Evolutionary conservation across 2,888 invertebrate genomes (phyloP).

Genomic region (Agriopis marginaria): DNA sequence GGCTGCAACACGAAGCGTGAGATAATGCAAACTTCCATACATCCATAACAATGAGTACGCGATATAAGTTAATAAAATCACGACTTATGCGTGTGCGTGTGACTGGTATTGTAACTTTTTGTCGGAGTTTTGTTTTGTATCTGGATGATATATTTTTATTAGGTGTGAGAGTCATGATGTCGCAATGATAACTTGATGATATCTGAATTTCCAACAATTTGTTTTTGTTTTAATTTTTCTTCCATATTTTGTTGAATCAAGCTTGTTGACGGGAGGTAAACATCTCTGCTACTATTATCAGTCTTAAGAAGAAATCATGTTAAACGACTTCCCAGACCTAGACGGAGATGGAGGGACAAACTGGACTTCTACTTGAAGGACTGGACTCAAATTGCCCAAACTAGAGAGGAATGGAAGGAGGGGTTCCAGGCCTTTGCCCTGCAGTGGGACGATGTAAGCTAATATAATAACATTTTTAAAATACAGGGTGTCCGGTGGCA

Average conservation of each 20-base stretch:
- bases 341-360: too few species aligned
- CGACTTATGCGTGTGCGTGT: conserved; percentile 18
- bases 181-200: neutral
- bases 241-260: neutral
- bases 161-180: neutral
- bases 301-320: too few species aligned
- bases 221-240: neutral
- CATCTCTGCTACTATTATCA: neutral
- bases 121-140: neutral
- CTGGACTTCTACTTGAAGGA: too few species aligned
- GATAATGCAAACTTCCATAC: conserved; percentile 30
- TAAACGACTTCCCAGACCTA: too few species aligned
- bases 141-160: conserved; percentile 8
- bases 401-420: too few species aligned
- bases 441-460: too few species aligned
- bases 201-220: neutral
- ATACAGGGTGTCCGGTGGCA: too few species aligned
- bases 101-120: neutral
- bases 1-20: conserved; percentile 31
- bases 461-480: too few species aligned
- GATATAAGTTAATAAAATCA: conserved; percentile 33
- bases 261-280: neutral
- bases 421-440: too few species aligned
- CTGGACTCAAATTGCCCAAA: too few species aligned
- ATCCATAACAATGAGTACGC: conserved; percentile 25